Evolutionary conservation across 2,888 invertebrate genomes (phyloP), one percentile per base, ranked within the genome.

Genomic region (Coelinius sp.): DNA sequence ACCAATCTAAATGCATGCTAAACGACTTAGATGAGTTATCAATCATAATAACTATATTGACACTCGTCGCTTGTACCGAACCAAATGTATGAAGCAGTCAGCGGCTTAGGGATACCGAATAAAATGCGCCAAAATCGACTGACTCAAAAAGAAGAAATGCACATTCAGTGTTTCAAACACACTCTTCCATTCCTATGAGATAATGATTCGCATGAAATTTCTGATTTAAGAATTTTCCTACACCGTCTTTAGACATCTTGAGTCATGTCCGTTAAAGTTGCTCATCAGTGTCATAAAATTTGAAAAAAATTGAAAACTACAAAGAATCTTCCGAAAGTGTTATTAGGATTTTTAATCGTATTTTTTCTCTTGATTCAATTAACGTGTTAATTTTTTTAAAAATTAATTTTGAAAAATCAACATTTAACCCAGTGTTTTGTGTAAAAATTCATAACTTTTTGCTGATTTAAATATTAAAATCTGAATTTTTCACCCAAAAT

Each of bases 1-100:
- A 59, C 35, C 59, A 59, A 59, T 35, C 31, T 17, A 35, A 59
- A 59, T 59, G 25, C 59, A 59, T 59, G 59, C 59, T 59, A 59
- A 59, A 35, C 20, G 20, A 31, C 35, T 59, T 17, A 35, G 59
- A 14, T 59, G 59, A 59, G 20, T 59, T 35, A 59, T 59, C 59
- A 59, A 35, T 3, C 17, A 59, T 59, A 59, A 59, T 59, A 25
- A 59, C 59, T 35, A 59, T 35, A 17, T 7, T 59, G 59, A 59
- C 59, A 17, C 31, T 27, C 6, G 8, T 24, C 24, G 6, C 56
- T 25, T n/a, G 53, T 53, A 53, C 59, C 31, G 35, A 35, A 35
- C 27, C 14, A n/a, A 31, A 56, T 17, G 35, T 24, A 59, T 31
- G 17, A 10, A 2, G 2, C 17, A 31, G 8, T 25, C 56, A 14